These are phyloP conservation scores for Hyla sarda DNA, from an alignment of 2,113 vertebrate genomes.

Conservation along the genomic window DNA sequence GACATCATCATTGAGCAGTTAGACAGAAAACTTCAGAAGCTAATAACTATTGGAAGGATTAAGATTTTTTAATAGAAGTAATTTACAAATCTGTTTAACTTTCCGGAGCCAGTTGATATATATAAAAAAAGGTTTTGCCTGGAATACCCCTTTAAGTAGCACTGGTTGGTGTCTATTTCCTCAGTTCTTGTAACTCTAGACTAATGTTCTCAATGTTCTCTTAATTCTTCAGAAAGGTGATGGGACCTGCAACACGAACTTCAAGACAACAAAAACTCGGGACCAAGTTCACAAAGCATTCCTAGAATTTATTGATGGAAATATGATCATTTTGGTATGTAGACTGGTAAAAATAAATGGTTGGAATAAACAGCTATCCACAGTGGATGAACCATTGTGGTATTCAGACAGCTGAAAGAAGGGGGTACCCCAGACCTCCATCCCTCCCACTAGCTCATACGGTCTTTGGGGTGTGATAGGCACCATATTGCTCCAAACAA, in stretches of 20 bases:
- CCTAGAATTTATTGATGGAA: conserved; percentile 86
- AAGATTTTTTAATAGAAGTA: too few species aligned
- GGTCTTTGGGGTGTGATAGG: neutral
- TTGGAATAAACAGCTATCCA: neutral
- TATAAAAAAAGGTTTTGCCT: too few species aligned
- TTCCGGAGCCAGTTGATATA: too few species aligned
- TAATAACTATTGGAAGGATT: too few species aligned
- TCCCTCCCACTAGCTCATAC: neutral
- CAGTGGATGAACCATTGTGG: neutral
- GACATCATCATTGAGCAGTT: too few species aligned
- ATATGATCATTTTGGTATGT: conserved; percentile 84
- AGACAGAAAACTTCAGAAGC: too few species aligned
- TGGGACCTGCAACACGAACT: conserved; percentile 91
- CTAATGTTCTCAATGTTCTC: neutral
- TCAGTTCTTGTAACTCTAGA: neutral
- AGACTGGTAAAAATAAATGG: neutral
- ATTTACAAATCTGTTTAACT: too few species aligned
- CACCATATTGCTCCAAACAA: neutral
- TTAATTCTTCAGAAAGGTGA: conserved; percentile 83
- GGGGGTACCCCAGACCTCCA: neutral
- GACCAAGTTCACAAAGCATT: conserved; percentile 89
- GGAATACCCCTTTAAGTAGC: too few species aligned
- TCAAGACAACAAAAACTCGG: conserved; percentile 90
- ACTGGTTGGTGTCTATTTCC: neutral
- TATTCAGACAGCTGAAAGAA: neutral